Percentiles rank a stretch among this genome's conserved stretches.
Evolutionary conservation across 92 coral and sea anemone genomes (phyloP).

Genomic region (Diadumene lineata): DNA sequence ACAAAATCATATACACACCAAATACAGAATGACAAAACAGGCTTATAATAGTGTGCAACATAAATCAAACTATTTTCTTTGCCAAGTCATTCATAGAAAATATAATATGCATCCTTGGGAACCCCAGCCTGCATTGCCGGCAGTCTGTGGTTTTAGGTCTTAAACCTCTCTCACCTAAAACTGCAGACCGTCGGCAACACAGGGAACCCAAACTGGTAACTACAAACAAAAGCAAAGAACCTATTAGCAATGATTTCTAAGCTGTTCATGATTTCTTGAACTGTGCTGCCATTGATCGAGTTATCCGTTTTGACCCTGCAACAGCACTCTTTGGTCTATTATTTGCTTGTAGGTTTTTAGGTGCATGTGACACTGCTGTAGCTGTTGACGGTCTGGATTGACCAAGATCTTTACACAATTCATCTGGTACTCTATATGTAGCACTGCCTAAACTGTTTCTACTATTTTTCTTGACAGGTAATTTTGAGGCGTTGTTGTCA

Average conservation of each 20-base stretch:
- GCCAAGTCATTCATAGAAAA: too few relatives aligned
- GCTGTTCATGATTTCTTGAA: conserved; percentile 28
- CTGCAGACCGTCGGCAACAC: too few relatives aligned
- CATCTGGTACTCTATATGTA: conserved; percentile 26
- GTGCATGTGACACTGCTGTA: not conserved
- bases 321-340: conserved; percentile 48
- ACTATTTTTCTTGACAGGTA: conserved; percentile 16
- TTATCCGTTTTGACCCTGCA: conserved; percentile 27
- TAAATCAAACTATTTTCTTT: too few relatives aligned
- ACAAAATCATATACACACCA: too few relatives aligned
- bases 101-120: too few relatives aligned
- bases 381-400: conserved; percentile 5
- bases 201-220: too few relatives aligned
- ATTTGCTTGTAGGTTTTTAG: not conserved
- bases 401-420: not conserved
- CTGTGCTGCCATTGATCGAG: conserved; percentile 65
- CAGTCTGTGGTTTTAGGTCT: too few relatives aligned
- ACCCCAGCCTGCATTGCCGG: too few relatives aligned
- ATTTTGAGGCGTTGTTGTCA: not conserved
- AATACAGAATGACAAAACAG: too few relatives aligned
- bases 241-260: not conserved
- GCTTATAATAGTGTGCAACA: too few relatives aligned
- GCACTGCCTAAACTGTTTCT: conserved; percentile 17
- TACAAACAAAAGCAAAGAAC: too few relatives aligned
- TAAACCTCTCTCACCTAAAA: too few relatives aligned